These are phyloP conservation scores for Nyctibius bracteatus DNA, from an alignment of 2,113 vertebrate genomes.

Conservation along the genomic window DNA sequence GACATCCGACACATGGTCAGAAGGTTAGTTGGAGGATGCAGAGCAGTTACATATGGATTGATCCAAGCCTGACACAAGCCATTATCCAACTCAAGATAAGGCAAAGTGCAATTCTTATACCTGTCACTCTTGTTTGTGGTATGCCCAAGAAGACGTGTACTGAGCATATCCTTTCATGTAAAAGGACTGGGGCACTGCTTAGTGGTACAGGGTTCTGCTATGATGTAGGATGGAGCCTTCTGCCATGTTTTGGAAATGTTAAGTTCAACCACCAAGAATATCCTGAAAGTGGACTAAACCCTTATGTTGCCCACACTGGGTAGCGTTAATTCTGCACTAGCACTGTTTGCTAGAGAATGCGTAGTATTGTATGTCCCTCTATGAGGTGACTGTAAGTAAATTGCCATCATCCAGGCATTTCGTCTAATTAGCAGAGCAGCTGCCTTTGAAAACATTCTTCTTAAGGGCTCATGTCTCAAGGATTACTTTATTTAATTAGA, in stretches of 20 bases:
- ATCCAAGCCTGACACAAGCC: neutral
- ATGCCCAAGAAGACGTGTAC: neutral
- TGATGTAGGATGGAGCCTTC: neutral
- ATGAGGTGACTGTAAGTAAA: neutral
- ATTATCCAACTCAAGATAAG: neutral
- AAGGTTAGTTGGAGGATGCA: neutral
- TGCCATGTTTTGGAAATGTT: neutral
- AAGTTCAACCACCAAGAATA: neutral
- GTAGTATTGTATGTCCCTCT: neutral
- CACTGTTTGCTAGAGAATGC: neutral
- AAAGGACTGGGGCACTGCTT: neutral
- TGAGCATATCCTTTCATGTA: neutral
- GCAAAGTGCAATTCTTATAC: neutral
- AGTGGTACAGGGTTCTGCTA: neutral
- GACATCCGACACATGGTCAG: neutral
- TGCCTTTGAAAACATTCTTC: conserved; percentile 36
- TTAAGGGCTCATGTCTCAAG: conserved; percentile 8
- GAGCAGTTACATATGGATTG: neutral
- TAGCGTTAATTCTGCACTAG: neutral
- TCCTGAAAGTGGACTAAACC: neutral
- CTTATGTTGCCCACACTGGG: neutral
- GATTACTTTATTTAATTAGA: conserved; percentile 32
- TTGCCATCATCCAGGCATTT: neutral
- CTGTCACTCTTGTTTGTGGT: neutral
- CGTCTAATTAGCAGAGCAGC: conserved; percentile 20